phyloP scores from a whole-genome alignment of 2,113 vertebrate species.

The Anolis carolinensis region DNA sequence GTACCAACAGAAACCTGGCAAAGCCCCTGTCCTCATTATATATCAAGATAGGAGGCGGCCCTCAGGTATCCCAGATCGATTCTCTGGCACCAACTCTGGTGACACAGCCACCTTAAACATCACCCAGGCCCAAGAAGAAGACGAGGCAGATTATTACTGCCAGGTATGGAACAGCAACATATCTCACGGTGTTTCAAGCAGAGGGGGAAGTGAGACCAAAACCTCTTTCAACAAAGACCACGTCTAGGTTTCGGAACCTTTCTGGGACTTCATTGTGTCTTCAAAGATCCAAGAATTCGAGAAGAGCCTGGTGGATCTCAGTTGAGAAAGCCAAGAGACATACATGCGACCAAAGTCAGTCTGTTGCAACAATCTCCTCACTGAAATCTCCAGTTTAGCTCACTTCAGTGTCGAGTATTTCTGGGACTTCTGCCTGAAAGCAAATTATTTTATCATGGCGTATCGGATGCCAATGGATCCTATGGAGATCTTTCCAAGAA shows the following conservation, averaged over 20 bases:
- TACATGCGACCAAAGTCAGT: no score
- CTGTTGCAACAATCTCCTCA: no score
- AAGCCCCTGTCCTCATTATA: neutral
- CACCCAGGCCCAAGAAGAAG: conserved; percentile 40
- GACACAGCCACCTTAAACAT: neutral
- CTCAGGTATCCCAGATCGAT: neutral
- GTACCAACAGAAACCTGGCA: conserved; percentile 33
- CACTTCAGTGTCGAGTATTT: no score
- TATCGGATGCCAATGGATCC: no score
- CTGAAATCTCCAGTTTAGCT: no score
- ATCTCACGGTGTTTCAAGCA: neutral
- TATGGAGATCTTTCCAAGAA: no score
- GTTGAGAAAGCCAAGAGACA: no score
- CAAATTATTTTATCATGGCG: no score
- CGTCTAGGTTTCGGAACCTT: neutral
- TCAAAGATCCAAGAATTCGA: no score
- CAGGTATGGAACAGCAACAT: neutral
- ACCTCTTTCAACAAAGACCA: neutral
- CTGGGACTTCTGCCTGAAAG: no score
- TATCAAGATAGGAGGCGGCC: rapidly evolving
- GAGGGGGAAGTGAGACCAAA: neutral
- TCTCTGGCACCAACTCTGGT: rapidly evolving
- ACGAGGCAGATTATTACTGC: conserved; percentile 51
- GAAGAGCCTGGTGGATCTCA: no score
- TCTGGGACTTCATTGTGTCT: no score